These are phyloP conservation scores for Catagonus wagneri DNA, from an alignment of 2,113 vertebrate genomes.

Conservation along the genomic window DNA sequence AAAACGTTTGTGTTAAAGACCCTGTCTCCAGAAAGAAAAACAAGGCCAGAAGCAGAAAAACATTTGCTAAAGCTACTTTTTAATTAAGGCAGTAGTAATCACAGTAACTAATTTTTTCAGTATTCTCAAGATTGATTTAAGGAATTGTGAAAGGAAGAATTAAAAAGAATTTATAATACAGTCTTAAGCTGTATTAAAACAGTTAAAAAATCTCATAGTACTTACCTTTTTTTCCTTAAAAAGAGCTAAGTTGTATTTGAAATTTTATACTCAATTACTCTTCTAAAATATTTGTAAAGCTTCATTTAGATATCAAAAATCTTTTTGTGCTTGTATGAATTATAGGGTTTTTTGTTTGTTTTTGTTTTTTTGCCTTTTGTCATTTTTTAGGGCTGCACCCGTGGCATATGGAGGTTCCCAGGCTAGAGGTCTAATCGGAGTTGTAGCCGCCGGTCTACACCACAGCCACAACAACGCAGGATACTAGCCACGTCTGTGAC, in stretches of 20 bases:
- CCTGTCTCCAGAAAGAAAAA: background rate
- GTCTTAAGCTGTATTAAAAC: background rate
- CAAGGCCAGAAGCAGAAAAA: background rate
- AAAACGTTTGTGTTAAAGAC: background rate
- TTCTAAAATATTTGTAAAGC: background rate
- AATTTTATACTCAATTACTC: slow-evolving; percentile 22
- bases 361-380: background rate
- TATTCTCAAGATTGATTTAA: background rate
- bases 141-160: background rate
- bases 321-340: background rate
- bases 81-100: background rate
- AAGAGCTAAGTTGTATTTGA: background rate
- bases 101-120: slow-evolving; percentile 3
- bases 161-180: slow-evolving; percentile 11
- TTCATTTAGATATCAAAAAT: slow-evolving; percentile 15
- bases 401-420: too few relatives aligned
- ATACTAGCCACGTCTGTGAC: too few relatives aligned
- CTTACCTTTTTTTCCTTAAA: background rate
- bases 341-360: background rate
- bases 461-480: too few relatives aligned
- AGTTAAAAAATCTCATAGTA: background rate
- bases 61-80: slow-evolving; percentile 24
- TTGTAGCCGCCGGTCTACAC: too few relatives aligned
- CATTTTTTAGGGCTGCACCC: too few relatives aligned
- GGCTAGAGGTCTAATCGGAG: too few relatives aligned